These are phyloP conservation scores for Augochlora pura DNA, from an alignment of 1,140 invertebrate genomes.

Conservation along the genomic window DNA sequence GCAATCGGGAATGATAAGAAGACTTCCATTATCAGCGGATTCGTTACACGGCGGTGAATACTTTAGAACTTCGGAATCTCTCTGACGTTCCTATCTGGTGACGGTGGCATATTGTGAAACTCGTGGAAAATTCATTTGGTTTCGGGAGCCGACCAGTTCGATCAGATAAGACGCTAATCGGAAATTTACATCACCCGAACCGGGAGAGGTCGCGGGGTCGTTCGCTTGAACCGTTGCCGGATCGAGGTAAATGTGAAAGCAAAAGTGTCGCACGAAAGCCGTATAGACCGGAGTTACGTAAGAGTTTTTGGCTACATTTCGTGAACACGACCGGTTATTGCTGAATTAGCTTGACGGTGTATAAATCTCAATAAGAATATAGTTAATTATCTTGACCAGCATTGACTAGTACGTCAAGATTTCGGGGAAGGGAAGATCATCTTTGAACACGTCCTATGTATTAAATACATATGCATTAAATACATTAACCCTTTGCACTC, in stretches of 20 bases:
- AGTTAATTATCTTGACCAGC: too few relatives aligned
- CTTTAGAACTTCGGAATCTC: neutral
- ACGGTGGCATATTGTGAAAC: neutral
- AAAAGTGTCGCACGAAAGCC: too few relatives aligned
- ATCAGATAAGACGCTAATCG: constrained; percentile 2
- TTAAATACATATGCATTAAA: too few relatives aligned
- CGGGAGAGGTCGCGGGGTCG: neutral
- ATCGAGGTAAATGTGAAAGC: neutral
- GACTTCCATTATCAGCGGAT: neutral
- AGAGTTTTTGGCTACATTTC: too few relatives aligned
- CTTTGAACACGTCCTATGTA: too few relatives aligned
- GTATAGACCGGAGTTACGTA: too few relatives aligned
- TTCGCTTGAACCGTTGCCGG: neutral
- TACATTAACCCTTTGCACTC: too few relatives aligned
- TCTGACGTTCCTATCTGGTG: neutral
- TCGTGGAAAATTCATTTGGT: neutral
- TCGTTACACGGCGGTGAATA: neutral
- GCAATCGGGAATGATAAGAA: neutral
- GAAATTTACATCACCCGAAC: neutral
- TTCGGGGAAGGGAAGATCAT: too few relatives aligned
- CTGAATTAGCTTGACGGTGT: too few relatives aligned
- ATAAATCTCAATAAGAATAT: too few relatives aligned
- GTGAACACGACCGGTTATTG: too few relatives aligned
- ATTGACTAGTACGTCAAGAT: too few relatives aligned
- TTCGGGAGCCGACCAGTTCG: neutral